phyloP scores from a whole-genome alignment of 2,888 invertebrate genomes.

The Adela reaumurella region DNA sequence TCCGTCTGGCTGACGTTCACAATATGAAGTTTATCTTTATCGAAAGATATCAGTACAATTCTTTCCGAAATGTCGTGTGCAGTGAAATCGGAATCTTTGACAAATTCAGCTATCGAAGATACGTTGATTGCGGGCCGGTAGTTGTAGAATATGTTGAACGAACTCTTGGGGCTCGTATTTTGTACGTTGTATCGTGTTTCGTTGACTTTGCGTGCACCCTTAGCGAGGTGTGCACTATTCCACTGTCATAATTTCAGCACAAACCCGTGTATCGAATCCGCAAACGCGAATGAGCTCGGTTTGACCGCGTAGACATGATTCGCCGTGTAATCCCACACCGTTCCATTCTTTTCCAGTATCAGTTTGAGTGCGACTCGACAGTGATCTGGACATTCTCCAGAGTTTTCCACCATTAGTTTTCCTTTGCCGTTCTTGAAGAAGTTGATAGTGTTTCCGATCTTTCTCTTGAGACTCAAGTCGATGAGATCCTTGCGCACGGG shows the following conservation, averaged over 20 bases:
- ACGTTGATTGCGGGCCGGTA: slow-evolving; percentile 33
- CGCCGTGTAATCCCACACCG: slow-evolving; percentile 60
- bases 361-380: slow-evolving; percentile 62
- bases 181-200: slow-evolving; percentile 41
- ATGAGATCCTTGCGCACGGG: slow-evolving; percentile 43
- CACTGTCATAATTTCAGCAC: slow-evolving; percentile 83
- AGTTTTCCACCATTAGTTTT: slow-evolving; percentile 66
- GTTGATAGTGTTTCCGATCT: slow-evolving; percentile 53
- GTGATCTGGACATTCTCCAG: slow-evolving; percentile 66
- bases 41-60: slow-evolving; percentile 75
- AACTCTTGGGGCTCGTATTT: slow-evolving; percentile 43
- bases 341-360: slow-evolving; percentile 52
- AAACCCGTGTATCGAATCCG: slow-evolving; percentile 65
- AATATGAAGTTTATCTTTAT: slow-evolving; percentile 67
- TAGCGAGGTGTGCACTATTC: slow-evolving; percentile 53
- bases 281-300: slow-evolving; percentile 65
- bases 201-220: slow-evolving; percentile 42
- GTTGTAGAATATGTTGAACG: slow-evolving; percentile 34
- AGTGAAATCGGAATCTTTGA: slow-evolving; percentile 44
- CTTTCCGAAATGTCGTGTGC: slow-evolving; percentile 65
- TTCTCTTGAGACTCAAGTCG: slow-evolving; percentile 53
- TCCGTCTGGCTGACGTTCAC: slow-evolving; percentile 79
- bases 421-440: slow-evolving; percentile 59
- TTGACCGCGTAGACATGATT: slow-evolving; percentile 68
- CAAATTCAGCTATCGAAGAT: slow-evolving; percentile 38